Conservation (phyloP, 2,113 vertebrate genomes). For the Sylvietta virens region DNA sequence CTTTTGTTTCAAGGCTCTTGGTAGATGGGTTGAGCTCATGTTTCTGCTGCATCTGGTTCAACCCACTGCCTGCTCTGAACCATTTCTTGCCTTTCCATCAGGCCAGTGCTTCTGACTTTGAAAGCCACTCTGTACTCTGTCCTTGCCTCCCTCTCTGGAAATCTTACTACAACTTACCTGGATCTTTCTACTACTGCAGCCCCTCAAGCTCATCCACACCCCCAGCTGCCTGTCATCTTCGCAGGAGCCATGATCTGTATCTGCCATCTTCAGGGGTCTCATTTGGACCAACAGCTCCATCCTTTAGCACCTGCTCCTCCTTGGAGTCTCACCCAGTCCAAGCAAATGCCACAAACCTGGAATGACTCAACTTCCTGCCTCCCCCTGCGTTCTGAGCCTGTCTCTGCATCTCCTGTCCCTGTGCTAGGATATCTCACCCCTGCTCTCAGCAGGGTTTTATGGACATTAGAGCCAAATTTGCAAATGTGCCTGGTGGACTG, state of each 20-base stretch:
- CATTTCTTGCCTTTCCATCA: background rate
- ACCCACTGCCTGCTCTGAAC: background rate
- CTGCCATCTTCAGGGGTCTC: background rate
- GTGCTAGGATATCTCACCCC: background rate
- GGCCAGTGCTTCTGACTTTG: background rate
- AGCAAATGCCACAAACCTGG: background rate
- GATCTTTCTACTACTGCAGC: background rate
- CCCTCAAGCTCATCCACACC: background rate
- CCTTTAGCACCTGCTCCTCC: background rate
- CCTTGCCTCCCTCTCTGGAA: background rate
- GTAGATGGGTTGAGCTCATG: background rate
- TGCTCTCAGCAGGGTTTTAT: background rate
- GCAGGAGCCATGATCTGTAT: background rate
- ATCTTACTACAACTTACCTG: background rate
- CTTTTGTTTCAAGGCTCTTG: background rate
- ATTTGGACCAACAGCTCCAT: background rate
- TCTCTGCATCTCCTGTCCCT: background rate
- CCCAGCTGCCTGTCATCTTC: background rate
- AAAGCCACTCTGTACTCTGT: background rate
- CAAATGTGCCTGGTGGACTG: background rate
- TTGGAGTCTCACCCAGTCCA: background rate
- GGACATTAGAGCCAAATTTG: background rate
- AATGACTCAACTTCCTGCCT: background rate
- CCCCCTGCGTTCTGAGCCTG: rapidly evolving
- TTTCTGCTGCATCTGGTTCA: background rate